phyloP scores from a whole-genome alignment of 1,140 invertebrate species.

The Magallana gigas region DNA sequence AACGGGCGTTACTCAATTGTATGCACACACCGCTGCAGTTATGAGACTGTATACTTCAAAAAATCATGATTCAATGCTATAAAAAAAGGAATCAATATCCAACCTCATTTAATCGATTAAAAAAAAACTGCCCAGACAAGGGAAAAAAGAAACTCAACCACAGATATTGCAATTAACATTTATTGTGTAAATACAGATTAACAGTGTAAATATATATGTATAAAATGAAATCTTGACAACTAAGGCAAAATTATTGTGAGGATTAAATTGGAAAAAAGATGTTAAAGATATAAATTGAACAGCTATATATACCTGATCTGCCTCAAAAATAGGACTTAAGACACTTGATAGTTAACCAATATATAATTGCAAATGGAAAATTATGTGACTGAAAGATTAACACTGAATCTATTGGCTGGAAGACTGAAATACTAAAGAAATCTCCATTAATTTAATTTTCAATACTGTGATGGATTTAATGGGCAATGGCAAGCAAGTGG shows the following conservation, averaged over 20 bases:
- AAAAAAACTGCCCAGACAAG: no score
- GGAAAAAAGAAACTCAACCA: no score
- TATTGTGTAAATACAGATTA: conserved; percentile 46
- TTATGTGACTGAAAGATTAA: neutral
- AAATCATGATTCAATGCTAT: no score
- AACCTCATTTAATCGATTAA: no score
- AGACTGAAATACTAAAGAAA: neutral
- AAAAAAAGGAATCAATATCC: no score
- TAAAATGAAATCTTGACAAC: conserved; percentile 22
- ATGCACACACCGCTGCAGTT: no score
- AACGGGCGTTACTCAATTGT: no score
- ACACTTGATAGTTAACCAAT: neutral
- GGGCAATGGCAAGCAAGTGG: conserved; percentile 2
- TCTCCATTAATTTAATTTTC: no score
- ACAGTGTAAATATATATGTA: conserved; percentile 37
- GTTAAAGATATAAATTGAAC: neutral
- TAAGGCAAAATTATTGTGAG: neutral
- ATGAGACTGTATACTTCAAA: no score
- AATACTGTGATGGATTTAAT: neutral
- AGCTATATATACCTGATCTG: neutral
- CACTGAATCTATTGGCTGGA: neutral
- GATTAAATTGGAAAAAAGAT: neutral
- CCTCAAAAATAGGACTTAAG: neutral
- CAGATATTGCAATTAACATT: conserved; percentile 32
- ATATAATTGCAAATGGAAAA: neutral